Conservation (phyloP, 1,140 invertebrate genomes). For the Brachionus rubens region DNA sequence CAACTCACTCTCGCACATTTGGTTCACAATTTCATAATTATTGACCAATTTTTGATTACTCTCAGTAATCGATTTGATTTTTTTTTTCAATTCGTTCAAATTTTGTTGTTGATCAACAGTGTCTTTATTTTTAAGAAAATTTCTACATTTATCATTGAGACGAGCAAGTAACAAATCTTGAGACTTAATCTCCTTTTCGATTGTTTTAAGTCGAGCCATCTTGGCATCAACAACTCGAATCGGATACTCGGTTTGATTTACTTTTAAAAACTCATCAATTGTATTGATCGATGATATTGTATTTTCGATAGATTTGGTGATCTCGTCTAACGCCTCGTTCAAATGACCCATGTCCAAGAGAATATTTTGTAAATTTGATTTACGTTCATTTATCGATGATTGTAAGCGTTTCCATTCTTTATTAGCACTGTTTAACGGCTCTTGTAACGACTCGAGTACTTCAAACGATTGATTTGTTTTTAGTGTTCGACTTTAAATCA, state of each 20-base stretch:
- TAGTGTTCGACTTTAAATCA: not conserved
- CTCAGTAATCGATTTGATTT: not conserved
- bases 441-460: slow-evolving; percentile 5
- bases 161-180: not conserved
- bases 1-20: not conserved
- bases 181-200: not conserved
- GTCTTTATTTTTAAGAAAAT: not conserved
- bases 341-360: slow-evolving; percentile 89
- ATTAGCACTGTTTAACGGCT: slow-evolving; percentile 26
- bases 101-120: not conserved
- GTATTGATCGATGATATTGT: slow-evolving; percentile 78
- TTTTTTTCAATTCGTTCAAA: not conserved
- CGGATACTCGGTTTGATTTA: slow-evolving; percentile 73
- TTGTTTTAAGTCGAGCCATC: slow-evolving; percentile 83
- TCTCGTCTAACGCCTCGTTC: slow-evolving; percentile 88
- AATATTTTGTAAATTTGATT: slow-evolving; percentile 82
- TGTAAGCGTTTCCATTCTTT: slow-evolving; percentile 38
- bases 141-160: not conserved
- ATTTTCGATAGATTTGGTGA: slow-evolving; percentile 84
- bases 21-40: not conserved
- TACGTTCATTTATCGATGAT: slow-evolving; percentile 28
- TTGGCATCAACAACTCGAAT: slow-evolving; percentile 94
- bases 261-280: slow-evolving; percentile 59
- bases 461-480: slow-evolving; percentile 16
- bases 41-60: not conserved